These are phyloP conservation scores for Sternotherus odoratus DNA, from an alignment of 2,797 vertebrate genomes.

Conservation along the genomic window DNA sequence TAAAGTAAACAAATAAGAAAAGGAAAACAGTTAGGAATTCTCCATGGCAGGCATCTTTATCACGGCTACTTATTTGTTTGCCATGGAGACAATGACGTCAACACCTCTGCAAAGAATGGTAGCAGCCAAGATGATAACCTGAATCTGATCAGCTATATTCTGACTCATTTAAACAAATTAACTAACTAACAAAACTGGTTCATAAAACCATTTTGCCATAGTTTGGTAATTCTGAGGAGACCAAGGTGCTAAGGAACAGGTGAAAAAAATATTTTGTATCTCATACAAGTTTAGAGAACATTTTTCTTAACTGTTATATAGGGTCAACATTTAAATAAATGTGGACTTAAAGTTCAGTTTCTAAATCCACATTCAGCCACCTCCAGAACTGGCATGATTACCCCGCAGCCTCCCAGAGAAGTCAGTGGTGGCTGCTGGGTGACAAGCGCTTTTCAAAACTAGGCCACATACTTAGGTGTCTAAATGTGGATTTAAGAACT, in stretches of 20 bases:
- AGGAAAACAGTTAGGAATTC: constrained; percentile 48
- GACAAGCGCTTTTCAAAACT: neutral
- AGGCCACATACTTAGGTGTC: fast-evolving
- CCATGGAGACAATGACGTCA: constrained; percentile 52
- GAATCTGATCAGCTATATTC: constrained; percentile 59
- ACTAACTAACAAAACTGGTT: constrained; percentile 11
- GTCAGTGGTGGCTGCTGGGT: neutral
- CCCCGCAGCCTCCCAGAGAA: fast-evolving
- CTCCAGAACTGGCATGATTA: neutral
- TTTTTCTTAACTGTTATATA: neutral
- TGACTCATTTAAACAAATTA: constrained; percentile 55
- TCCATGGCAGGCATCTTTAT: constrained; percentile 64
- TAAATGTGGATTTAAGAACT: neutral
- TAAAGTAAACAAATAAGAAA: constrained; percentile 33
- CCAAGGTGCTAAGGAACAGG: constrained; percentile 51
- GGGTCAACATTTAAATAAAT: neutral
- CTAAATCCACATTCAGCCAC: neutral
- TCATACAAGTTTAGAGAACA: constrained; percentile 55
- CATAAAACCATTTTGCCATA: constrained; percentile 10
- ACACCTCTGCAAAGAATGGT: constrained; percentile 51
- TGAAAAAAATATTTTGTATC: constrained; percentile 38
- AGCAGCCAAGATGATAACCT: constrained; percentile 37
- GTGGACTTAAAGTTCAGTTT: neutral
- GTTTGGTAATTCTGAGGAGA: constrained; percentile 20
- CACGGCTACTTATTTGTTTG: constrained; percentile 62